Evolutionary conservation across 2,113 vertebrate species (phyloP).

Genomic region (Cyrtonyx montezumae): DNA sequence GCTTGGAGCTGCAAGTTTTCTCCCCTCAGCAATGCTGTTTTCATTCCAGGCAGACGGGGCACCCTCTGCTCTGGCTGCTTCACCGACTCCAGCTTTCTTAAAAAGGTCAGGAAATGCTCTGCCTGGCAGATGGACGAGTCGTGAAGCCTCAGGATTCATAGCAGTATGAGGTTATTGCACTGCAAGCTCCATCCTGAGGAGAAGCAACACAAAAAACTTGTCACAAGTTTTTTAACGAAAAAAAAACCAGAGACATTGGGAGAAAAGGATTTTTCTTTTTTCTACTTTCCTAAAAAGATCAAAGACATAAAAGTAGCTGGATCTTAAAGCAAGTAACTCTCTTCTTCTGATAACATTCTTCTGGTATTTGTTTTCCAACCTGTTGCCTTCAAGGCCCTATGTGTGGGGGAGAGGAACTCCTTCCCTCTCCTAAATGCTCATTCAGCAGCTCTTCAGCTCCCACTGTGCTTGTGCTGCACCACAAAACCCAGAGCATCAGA

Average conservation of each 20-base stretch:
- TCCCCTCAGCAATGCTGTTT: conserved; percentile 27
- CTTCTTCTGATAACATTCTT: background rate
- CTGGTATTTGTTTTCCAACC: background rate
- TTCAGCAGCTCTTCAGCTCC: background rate
- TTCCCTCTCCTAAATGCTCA: background rate
- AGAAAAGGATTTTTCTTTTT: background rate
- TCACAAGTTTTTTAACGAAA: background rate
- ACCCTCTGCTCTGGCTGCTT: conserved; percentile 16
- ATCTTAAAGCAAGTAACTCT: background rate
- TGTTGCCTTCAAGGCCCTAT: background rate
- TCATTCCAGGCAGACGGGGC: conserved; percentile 42
- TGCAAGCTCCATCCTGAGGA: background rate
- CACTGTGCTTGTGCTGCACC: rapidly evolving
- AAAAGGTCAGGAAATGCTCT: conserved; percentile 63
- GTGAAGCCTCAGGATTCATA: background rate
- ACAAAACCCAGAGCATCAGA: background rate
- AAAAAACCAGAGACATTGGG: background rate
- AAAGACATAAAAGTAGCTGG: background rate
- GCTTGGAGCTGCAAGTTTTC: background rate
- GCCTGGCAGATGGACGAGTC: conserved; percentile 50
- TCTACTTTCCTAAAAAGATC: background rate
- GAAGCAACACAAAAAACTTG: background rate
- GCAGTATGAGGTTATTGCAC: conserved; percentile 8
- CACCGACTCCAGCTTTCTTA: conserved; percentile 56
- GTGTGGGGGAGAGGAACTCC: background rate